Base-by-base conservation (phyloP, 2,113 vertebrate genomes). In the Rhinolophus ferrumequinum region DNA sequence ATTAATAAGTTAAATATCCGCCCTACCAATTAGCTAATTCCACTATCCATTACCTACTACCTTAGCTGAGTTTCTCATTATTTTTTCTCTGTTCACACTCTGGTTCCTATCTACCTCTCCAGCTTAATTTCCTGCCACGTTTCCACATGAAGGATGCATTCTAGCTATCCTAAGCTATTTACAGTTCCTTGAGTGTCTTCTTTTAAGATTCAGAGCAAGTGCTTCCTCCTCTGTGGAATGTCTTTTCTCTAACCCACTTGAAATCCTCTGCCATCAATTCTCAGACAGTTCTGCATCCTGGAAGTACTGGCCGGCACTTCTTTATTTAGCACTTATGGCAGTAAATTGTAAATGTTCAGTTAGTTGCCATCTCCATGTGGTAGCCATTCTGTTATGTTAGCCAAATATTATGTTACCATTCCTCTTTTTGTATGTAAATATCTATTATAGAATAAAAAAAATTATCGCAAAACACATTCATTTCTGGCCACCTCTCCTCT, bases 141-240 rank as follows among this genome's bases (percentile, higher is more conserved):
- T 85, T 94, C 24, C 24, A 38, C 10, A 62, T 38, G n/a, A n/a
- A 94, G 24, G 72, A 77, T 93, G 38, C 52, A 77, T 69, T 62
- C n/a, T 33, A 76, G 58, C 18, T 84, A 8, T 19, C 19, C 11
- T 12, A 30, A 16, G 9, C 64, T 93, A 35, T 93, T 86, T 70
- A 6, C 15, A 90, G 19, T 67, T 92, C 33, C 16, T 73, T 87
- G 69, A 70, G 24, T 93, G 3, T 2, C 28, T 66, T 90, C 56
- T 96, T 50, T 94, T 70, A 87, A 58, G 47, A 88, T 88, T 96
- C 83, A 60, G 24, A 86, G 81, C 44, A 93, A 72, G 66, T 66
- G 12, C 11, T 60, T 50, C 33, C 35, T 84, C 69, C 38, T 81
- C 56, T 95, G 21, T 41, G 14, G 44, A 76, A n/a, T 14, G 62